phyloP scores from a whole-genome alignment of 2,797 vertebrate species.

The Selene dorsalis region DNA sequence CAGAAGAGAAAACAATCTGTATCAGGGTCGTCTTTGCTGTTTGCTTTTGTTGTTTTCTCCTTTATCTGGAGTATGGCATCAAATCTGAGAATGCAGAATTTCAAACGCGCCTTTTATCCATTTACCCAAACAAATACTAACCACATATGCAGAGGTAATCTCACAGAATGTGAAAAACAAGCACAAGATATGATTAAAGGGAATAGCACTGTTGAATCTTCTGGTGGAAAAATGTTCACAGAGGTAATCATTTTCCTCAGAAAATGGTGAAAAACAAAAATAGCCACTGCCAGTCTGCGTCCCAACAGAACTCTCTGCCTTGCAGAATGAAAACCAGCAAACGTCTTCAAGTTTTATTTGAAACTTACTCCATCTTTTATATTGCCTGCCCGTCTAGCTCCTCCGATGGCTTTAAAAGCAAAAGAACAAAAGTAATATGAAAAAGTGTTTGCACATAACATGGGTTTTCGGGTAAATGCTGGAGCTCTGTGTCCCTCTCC shows the following conservation, averaged over 20 bases:
- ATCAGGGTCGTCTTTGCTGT: conserved; percentile 13
- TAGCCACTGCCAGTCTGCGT: conserved; percentile 14
- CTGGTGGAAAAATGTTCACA: conserved; percentile 30
- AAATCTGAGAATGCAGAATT: conserved; percentile 36
- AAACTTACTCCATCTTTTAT: conserved; percentile 64
- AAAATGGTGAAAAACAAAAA: conserved; percentile 40
- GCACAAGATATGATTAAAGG: conserved; percentile 48
- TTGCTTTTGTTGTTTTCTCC: conserved; percentile 30
- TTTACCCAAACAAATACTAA: conserved; percentile 42
- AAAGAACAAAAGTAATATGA: conserved; percentile 43
- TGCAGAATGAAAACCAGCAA: conserved; percentile 43
- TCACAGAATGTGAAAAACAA: conserved; percentile 40
- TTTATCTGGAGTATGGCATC: neutral
- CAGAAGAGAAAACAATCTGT: conserved; percentile 11
- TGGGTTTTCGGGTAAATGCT: conserved; percentile 38
- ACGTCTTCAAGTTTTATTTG: conserved; percentile 66
- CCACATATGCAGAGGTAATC: conserved; percentile 28
- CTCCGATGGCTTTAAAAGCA: conserved; percentile 32
- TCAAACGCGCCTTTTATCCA: conserved; percentile 13
- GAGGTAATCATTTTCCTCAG: conserved; percentile 39
- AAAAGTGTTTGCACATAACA: conserved; percentile 33
- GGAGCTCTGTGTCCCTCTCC: conserved; percentile 24
- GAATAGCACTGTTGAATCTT: conserved; percentile 42
- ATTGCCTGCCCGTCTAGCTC: conserved; percentile 35
- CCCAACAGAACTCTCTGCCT: conserved; percentile 21